Evolutionary conservation across 2,113 vertebrate genomes (phyloP).

Genomic region (Delphinapterus leucas): DNA sequence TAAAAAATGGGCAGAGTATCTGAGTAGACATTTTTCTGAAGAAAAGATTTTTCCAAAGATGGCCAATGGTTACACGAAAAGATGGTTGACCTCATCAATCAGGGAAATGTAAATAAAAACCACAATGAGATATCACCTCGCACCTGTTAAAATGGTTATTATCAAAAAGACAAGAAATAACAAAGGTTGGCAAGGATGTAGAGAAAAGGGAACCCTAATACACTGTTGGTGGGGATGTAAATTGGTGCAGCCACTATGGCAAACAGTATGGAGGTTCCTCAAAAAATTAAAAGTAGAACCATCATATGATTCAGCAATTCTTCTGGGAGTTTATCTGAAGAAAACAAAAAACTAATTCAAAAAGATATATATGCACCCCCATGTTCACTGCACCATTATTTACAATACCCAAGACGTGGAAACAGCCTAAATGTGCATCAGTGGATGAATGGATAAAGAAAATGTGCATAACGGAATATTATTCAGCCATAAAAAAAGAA

Average conservation of each 20-base stretch:
- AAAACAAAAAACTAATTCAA: not conserved
- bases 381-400: not conserved
- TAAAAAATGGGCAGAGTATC: not conserved
- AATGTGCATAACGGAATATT: not conserved
- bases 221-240: not conserved
- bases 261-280: not conserved
- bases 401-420: not conserved
- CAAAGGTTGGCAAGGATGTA: not conserved
- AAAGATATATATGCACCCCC: not conserved
- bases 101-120: not conserved
- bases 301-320: not conserved
- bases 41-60: not conserved
- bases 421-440: not conserved
- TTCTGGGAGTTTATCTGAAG: not conserved
- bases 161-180: not conserved
- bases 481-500: not conserved
- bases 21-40: not conserved
- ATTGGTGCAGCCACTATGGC: not conserved
- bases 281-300: not conserved
- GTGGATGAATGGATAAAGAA: not conserved
- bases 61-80: not conserved
- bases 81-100: not conserved
- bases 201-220: not conserved
- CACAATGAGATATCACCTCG: not conserved
- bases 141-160: not conserved